Evolutionary conservation across 37 sponge, comb jelly and placozoan species (phyloP), one percentile per base, ranked within the genome.

Genomic region (Chondrilla cf. caribensis): DNA sequence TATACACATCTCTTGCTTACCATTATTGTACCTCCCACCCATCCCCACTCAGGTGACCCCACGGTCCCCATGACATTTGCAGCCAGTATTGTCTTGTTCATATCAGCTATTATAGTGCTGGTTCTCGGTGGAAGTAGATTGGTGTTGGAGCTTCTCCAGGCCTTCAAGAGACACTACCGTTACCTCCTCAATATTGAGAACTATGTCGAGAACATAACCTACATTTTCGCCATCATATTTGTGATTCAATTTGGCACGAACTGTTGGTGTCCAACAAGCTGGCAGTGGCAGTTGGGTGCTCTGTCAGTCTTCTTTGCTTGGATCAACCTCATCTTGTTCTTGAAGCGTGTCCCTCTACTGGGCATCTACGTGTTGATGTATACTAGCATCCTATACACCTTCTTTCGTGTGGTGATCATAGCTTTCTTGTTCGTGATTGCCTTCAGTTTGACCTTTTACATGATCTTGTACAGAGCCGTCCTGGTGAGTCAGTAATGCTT

Each of bases 351-450:
- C 22, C 93, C 97, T n/a, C 79, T 91, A 11, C 85, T 92, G 15
- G 92, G 94, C 1, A 96, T 99, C 75, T 99, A 94, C 87, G 89
- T 99, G 0, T 83, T 99, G 22, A 99, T 99, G 99, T 99, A 94
- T 60, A 75, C 90, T 37, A 81, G 94, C 83, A 92, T 99, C 9
- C 84, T 94, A 76, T 85, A 84, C 75, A 99, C 93, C 21, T 99
- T 96, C 79, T 51, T 83, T 42, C 91, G 92, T 83, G 66, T 96
- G 67, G 78, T 90, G 39, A 35, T 96, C 28, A 83, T 99, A 5
- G 78, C 91, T 7, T 11, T 88, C 29, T 78, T 96, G 44, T 90
- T 99, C 24, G 82, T 96, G 21, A 77, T 94, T 18, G 93, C 97
- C 33, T 99, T 99, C 59, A 85, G 94, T 0, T 70, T 99, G 17